phyloP scores from a whole-genome alignment of 2,888 invertebrate genomes.

The Coremacera marginata region DNA sequence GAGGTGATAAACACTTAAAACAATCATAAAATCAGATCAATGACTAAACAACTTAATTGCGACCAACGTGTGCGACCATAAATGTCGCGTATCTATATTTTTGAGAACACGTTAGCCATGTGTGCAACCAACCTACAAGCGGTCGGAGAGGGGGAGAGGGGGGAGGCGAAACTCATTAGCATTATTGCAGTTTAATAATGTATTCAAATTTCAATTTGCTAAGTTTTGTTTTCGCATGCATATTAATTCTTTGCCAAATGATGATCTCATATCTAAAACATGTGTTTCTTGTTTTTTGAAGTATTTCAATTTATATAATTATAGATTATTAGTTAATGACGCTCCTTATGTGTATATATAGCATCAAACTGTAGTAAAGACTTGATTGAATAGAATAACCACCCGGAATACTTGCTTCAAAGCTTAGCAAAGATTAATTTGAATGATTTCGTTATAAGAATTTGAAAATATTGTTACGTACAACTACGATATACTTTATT shows the following conservation, averaged over 20 bases:
- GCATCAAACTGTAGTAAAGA: not conserved
- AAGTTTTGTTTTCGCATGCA: not conserved
- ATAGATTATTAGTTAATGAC: too few relatives aligned
- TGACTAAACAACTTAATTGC: not conserved
- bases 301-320: not conserved
- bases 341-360: too few relatives aligned
- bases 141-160: too few relatives aligned
- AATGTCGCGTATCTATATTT: not conserved
- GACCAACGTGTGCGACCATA: not conserved
- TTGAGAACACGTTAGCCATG: not conserved
- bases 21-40: not conserved
- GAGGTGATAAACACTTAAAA: not conserved
- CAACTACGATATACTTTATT: too few relatives aligned
- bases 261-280: slow-evolving; percentile 11
- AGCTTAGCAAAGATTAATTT: too few relatives aligned
- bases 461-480: too few relatives aligned
- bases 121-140: not conserved
- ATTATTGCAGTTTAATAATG: slow-evolving; percentile 12
- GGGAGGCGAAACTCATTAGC: too few relatives aligned
- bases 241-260: not conserved
- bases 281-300: slow-evolving; percentile 2
- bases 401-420: too few relatives aligned
- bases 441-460: too few relatives aligned
- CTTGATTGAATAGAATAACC: too few relatives aligned
- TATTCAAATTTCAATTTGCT: not conserved